Base-by-base conservation (phyloP, 2,888 invertebrate species). In the Eupithecia insigniata region DNA sequence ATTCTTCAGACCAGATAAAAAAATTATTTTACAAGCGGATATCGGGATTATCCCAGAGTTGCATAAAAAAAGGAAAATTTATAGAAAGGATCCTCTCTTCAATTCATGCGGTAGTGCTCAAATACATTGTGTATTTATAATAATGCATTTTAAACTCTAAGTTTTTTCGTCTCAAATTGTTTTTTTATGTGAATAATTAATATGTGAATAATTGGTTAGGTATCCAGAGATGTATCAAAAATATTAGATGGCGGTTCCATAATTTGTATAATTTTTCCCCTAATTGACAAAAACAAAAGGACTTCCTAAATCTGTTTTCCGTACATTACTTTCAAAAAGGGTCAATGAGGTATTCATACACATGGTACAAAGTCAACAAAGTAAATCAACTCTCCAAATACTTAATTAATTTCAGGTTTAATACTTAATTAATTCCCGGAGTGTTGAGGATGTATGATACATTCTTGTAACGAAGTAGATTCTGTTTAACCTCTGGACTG, bases 381-480 rank as follows among this genome's bases (percentile, higher is more conserved):
- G 26, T 55, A 26, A 55, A 55, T 55, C 55, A 55, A 55, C 55
- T 55, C 26, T 55, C 55, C 55, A 55, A 55, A 26, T 55, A 55
- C 55, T 55, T 55, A 22, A 55, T 55, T 55, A 26, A 55, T 55
- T 55, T 55, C 22, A 55, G 55, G 55, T 30, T 64, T 26, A 55
- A 26, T 55, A 55, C 22, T 26, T 55, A 69, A 73, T 70, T 70
- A 73, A 67, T 73, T 73, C 55, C 32, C 55, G 61, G 39, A 65
- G 46, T 66, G 67, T 69, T 64, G 55, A 46, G 73, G 64, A 28
- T 69, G 46, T 51, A 58, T 62, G 70, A 70, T 65, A 28, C 32
- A 73, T 73, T 73, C 66, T 66, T 66, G 70, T 70, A 62, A 55
- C 66, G 66, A 51, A 65, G 61, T 70, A 73, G 60, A 67, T 22